Conservation (phyloP, 2,888 invertebrate genomes). For the Drosophila mulleri region DNA sequence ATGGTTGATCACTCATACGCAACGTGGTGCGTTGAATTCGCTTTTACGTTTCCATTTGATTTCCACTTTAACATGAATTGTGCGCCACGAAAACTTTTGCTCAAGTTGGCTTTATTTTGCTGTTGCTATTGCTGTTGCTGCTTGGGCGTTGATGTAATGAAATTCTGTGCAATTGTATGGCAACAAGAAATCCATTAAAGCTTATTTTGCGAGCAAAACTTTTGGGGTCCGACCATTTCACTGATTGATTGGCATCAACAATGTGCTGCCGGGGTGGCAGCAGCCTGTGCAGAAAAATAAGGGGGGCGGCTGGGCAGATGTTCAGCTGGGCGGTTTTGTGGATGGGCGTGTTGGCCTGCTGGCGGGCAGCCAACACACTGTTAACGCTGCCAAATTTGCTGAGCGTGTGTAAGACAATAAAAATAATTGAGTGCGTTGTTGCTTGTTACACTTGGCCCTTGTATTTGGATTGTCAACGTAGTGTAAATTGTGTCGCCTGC, state of each 20-base stretch:
- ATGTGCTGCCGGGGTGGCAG: constrained; percentile 39
- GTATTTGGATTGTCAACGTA: constrained; percentile 70
- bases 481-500: constrained; percentile 73
- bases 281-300: neutral
- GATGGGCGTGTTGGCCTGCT: constrained; percentile 10
- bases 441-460: constrained; percentile 52
- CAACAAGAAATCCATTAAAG: constrained; percentile 73
- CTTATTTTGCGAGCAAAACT: constrained; percentile 63
- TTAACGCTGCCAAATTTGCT: constrained; percentile 74
- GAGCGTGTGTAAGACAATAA: constrained; percentile 80
- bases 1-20: constrained; percentile 74
- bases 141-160: constrained; percentile 72
- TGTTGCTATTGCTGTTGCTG: constrained; percentile 27
- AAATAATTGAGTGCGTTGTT: constrained; percentile 77
- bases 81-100: constrained; percentile 49
- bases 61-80: constrained; percentile 70
- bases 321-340: neutral
- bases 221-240: constrained; percentile 69
- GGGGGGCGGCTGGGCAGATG: neutral
- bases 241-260: constrained; percentile 80
- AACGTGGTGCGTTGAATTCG: constrained; percentile 49
- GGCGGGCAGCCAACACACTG: constrained; percentile 24
- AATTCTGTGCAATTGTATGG: constrained; percentile 75
- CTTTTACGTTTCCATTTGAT: constrained; percentile 48
- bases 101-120: constrained; percentile 52